Percentiles rank a stretch among this genome's conserved stretches.
Evolutionary conservation across 2,888 invertebrate species (phyloP).

Genomic region (Chaitophorus viminalis): DNA sequence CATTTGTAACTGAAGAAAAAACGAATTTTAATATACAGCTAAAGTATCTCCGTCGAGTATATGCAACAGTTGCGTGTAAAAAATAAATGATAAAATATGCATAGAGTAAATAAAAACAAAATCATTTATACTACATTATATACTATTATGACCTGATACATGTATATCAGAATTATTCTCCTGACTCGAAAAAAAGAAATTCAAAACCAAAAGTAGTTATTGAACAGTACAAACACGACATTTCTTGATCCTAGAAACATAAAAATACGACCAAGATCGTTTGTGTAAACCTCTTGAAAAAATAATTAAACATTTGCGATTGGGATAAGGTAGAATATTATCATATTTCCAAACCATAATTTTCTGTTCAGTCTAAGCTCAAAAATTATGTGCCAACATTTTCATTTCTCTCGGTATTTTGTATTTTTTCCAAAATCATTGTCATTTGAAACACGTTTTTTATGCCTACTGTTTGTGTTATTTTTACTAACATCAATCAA

Average conservation of each 20-base stretch:
- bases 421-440: conserved; percentile 17
- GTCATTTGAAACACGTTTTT: background rate
- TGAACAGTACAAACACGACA: background rate
- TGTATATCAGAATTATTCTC: background rate
- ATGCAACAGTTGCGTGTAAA: conserved; percentile 3
- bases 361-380: background rate
- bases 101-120: background rate
- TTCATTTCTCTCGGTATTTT: background rate
- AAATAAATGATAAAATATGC: background rate
- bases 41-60: background rate
- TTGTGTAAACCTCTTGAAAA: background rate
- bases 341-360: background rate
- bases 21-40: background rate
- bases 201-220: background rate
- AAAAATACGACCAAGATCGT: background rate
- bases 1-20: background rate
- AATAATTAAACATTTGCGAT: background rate
- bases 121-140: background rate
- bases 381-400: background rate
- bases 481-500: conserved; percentile 26
- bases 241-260: background rate
- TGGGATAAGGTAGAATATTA: background rate
- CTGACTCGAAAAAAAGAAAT: background rate
- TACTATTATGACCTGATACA: background rate
- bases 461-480: background rate